phyloP scores from a whole-genome alignment of 2,888 invertebrate genomes.

The Leptogaster cylindrica region DNA sequence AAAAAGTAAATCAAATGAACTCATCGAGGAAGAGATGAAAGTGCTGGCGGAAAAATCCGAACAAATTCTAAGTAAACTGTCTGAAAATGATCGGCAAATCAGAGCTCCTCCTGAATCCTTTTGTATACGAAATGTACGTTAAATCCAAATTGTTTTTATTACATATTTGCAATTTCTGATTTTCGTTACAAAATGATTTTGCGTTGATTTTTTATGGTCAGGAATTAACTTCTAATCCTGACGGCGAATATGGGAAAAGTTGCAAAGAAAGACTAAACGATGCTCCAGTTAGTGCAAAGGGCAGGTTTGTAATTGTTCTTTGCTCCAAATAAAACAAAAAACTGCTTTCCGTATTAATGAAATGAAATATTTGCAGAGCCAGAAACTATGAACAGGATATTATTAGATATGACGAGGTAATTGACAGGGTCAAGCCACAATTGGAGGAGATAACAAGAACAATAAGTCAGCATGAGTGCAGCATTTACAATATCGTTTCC shows the following conservation, averaged over 20 bases:
- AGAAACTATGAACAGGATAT: too few species aligned
- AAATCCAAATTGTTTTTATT: not conserved
- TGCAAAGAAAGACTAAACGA: not conserved
- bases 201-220: not conserved
- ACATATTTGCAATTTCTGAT: too few species aligned
- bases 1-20: constrained; percentile 51
- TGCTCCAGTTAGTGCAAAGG: not conserved
- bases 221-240: not conserved
- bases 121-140: not conserved
- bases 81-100: constrained; percentile 47
- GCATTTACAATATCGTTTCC: constrained; percentile 52
- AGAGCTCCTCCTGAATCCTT: not conserved
- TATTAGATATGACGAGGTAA: not conserved
- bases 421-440: constrained; percentile 25
- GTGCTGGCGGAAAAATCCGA: constrained; percentile 55
- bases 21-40: constrained; percentile 53
- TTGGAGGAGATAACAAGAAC: constrained; percentile 47
- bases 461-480: constrained; percentile 50
- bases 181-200: not conserved
- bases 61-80: constrained; percentile 52
- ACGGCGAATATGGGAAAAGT: not conserved
- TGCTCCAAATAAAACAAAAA: not conserved
- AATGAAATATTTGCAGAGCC: too few species aligned
- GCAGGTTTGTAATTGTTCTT: not conserved
- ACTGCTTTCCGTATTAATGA: too few species aligned